A percentile compares a stretch with the other conserved stretches of the same genome.
These are phyloP conservation scores for Gallinago undulata DNA, from an alignment of 2,113 vertebrate species.

Conservation along the genomic window DNA sequence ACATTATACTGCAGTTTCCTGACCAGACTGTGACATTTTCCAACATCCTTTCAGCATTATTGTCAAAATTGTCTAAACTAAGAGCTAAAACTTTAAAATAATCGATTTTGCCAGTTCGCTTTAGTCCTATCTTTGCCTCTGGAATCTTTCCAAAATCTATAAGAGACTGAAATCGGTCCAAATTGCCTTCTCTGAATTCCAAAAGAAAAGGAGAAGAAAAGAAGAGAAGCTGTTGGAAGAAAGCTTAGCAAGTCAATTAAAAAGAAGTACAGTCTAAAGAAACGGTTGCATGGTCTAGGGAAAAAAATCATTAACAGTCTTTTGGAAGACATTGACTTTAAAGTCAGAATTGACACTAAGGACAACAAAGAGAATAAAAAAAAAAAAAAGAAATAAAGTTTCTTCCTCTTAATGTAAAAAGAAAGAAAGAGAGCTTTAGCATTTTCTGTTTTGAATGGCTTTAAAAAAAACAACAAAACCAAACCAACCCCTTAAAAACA, in stretches of 20 bases:
- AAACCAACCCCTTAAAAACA: not conserved
- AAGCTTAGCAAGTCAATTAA: not conserved
- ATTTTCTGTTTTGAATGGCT: not conserved
- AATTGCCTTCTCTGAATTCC: not conserved
- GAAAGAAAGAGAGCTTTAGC: not conserved
- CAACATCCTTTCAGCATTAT: not conserved
- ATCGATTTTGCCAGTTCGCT: not conserved
- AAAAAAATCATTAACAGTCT: not conserved
- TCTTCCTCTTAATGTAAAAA: not conserved
- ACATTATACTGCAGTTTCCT: slow-evolving; percentile 17
- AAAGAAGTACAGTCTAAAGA: slow-evolving; percentile 4
- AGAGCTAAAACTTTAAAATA: slow-evolving; percentile 29
- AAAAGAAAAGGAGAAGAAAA: not conserved
- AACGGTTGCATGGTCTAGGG: not conserved
- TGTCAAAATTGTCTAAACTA: slow-evolving; percentile 36
- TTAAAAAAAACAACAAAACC: not conserved
- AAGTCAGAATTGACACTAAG: not conserved
- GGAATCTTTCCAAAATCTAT: slow-evolving; percentile 44
- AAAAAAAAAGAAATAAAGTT: not conserved
- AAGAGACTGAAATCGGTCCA: not conserved
- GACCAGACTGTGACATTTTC: slow-evolving; percentile 8
- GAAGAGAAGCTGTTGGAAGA: not conserved
- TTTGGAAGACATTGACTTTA: not conserved
- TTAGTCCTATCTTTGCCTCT: not conserved
- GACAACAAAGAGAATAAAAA: not conserved